phyloP scores from a whole-genome alignment of 2,113 vertebrate genomes.

The Sceloporus undulatus region DNA sequence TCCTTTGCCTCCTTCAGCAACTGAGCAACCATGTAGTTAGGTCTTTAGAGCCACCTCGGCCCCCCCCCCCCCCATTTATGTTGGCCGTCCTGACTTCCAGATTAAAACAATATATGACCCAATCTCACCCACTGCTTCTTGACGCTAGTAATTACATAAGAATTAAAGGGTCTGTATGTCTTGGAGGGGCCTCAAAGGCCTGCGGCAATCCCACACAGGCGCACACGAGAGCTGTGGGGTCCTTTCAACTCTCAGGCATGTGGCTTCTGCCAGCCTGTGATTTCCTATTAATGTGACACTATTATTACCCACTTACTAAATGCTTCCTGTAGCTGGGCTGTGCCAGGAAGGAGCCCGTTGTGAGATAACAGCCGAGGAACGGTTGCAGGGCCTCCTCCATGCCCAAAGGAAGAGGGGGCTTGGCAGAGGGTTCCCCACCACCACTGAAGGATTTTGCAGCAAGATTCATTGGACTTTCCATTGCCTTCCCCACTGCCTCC shows the following conservation, averaged over 20 bases:
- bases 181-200: slow-evolving; percentile 70
- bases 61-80: slow-evolving; percentile 32
- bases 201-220: slow-evolving; percentile 76
- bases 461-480: slow-evolving; percentile 58
- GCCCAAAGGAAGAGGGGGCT: slow-evolving; percentile 49
- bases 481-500: slow-evolving; percentile 17
- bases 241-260: slow-evolving; percentile 53
- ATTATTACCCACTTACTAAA: slow-evolving; percentile 77
- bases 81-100: slow-evolving; percentile 76
- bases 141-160: slow-evolving; percentile 68
- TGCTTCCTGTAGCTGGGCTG: slow-evolving; percentile 67
- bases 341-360: slow-evolving; percentile 69
- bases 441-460: slow-evolving; percentile 40
- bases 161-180: slow-evolving; percentile 71
- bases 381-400: slow-evolving; percentile 1
- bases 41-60: not conserved
- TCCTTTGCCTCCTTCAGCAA: not conserved
- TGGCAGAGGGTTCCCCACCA: slow-evolving; percentile 50
- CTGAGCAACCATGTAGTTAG: fast-evolving
- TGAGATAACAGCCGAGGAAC: slow-evolving; percentile 67
- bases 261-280: slow-evolving; percentile 63
- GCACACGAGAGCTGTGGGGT: slow-evolving; percentile 60
- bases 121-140: slow-evolving; percentile 71
- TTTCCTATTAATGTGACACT: slow-evolving; percentile 71
- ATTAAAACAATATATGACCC: slow-evolving; percentile 85